These are phyloP conservation scores for Aleiodes testaceus DNA, from an alignment of 2,888 invertebrate genomes.

Conservation along the genomic window DNA sequence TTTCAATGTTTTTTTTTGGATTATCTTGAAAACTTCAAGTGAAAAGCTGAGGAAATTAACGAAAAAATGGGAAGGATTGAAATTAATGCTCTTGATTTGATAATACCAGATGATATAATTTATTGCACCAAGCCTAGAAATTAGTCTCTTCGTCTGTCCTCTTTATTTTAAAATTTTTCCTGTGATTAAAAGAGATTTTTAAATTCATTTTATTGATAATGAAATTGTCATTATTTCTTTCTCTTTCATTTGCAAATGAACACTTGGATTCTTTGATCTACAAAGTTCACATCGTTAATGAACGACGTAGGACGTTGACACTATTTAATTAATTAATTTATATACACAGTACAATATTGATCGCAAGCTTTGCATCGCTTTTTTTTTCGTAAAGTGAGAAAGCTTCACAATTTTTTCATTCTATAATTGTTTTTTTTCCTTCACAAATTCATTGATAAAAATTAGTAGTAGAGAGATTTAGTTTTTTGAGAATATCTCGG, in stretches of 20 bases:
- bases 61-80: no score
- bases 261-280: slow-evolving; percentile 42
- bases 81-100: no score
- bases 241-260: slow-evolving; percentile 32
- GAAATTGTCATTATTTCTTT: slow-evolving; percentile 6
- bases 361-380: slow-evolving; percentile 17
- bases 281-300: slow-evolving; percentile 36
- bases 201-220: not conserved
- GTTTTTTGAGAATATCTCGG: no score
- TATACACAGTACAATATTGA: slow-evolving; percentile 35
- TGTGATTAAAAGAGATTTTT: slow-evolving; percentile 16
- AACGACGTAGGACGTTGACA: slow-evolving; percentile 34
- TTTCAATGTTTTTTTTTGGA: no score
- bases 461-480: no score
- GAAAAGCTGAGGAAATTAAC: no score
- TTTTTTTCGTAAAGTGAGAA: slow-evolving; percentile 25
- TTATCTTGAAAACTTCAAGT: no score
- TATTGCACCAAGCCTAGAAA: slow-evolving; percentile 37
- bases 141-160: slow-evolving; percentile 32
- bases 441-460: not conserved
- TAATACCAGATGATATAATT: slow-evolving; percentile 36
- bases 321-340: slow-evolving; percentile 21
- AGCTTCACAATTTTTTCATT: slow-evolving; percentile 17
- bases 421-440: slow-evolving; percentile 8
- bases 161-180: not conserved